Percentiles rank a stretch among this genome's conserved stretches.
phyloP scores from a whole-genome alignment of 2,113 vertebrate genomes.

The Amblyopsis rosae region DNA sequence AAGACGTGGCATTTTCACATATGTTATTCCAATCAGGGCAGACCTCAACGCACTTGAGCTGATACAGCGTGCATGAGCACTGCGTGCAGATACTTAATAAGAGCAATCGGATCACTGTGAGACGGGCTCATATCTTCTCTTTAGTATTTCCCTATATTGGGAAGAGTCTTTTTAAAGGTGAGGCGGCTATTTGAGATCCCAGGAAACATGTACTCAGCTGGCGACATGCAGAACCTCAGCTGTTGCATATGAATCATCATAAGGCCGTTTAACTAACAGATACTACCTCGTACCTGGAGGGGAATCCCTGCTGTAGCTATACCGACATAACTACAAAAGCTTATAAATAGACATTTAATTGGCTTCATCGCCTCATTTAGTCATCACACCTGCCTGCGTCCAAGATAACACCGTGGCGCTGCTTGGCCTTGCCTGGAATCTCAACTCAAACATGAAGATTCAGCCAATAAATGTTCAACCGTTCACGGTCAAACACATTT shows the following conservation, averaged over 20 bases:
- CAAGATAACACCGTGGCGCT: no score
- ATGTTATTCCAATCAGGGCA: no score
- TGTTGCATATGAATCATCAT: conserved; percentile 83
- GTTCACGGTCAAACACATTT: no score
- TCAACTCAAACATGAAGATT: no score
- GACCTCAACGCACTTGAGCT: background rate
- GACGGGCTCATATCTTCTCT: conserved; percentile 48
- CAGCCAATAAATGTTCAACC: no score
- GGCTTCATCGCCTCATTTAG: no score
- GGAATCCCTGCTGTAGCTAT: conserved; percentile 21
- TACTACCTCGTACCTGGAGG: conserved; percentile 41
- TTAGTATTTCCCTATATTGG: conserved; percentile 80
- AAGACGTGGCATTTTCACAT: no score
- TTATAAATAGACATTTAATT: no score
- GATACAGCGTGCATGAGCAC: conserved; percentile 10
- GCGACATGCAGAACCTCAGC: conserved; percentile 83
- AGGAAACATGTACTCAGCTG: conserved; percentile 85
- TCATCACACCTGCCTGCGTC: no score
- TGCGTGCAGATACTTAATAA: conserved; percentile 32
- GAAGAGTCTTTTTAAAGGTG: conserved; percentile 70
- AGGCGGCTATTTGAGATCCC: conserved; percentile 84
- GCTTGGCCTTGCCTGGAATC: no score
- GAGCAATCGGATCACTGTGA: conserved; percentile 6
- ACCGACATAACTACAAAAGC: no score
- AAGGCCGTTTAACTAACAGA: conserved; percentile 37